Conservation (phyloP, 2,797 vertebrate species). For the Macroramphosus scolopax region DNA sequence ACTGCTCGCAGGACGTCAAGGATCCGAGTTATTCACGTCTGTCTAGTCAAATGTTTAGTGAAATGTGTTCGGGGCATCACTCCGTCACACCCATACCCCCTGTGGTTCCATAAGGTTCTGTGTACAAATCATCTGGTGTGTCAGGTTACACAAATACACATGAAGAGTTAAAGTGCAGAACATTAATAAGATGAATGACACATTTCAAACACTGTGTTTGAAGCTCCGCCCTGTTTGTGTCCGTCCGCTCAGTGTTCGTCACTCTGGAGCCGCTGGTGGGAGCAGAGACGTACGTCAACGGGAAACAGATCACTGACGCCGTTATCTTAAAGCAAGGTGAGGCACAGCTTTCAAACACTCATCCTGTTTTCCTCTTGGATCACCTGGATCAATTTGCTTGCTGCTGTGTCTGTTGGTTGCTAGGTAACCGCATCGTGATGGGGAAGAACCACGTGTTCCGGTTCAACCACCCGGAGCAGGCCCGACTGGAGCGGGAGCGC, state of each 20-base stretch:
- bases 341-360: no score
- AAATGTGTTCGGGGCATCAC: neutral
- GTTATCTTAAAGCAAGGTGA: conserved; percentile 83
- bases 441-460: conserved; percentile 92
- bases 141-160: no score
- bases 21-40: no score
- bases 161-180: no score
- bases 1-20: no score
- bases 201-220: no score
- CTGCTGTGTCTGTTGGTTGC: neutral
- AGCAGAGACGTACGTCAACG: conserved; percentile 86
- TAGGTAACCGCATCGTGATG: conserved; percentile 89
- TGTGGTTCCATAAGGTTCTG: no score
- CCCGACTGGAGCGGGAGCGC: conserved; percentile 84
- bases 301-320: conserved; percentile 80
- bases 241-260: conserved; percentile 77
- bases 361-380: neutral
- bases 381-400: no score
- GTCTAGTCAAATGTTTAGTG: no score
- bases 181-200: no score
- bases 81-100: no score
- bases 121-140: no score
- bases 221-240: neutral
- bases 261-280: conserved; percentile 83
- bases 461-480: conserved; percentile 91